Percentiles rank a stretch among this genome's conserved stretches.
These are phyloP conservation scores for Octopus sinensis DNA, from an alignment of 1,140 invertebrate genomes.

Conservation along the genomic window DNA sequence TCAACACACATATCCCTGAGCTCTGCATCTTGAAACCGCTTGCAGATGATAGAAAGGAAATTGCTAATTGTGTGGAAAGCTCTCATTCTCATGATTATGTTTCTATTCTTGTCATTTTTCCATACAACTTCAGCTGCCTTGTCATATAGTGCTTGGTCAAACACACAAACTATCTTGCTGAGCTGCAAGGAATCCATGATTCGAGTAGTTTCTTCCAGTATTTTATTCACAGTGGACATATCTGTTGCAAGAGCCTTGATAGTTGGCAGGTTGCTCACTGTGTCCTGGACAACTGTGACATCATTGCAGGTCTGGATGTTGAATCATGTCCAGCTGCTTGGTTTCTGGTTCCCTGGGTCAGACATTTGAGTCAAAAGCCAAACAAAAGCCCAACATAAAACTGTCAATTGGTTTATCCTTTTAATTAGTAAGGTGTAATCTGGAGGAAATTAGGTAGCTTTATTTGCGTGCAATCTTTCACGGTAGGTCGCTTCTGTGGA, in stretches of 20 bases:
- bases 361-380: too few species aligned
- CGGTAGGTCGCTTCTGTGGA: too few species aligned
- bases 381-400: too few species aligned
- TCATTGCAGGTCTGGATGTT: slow-evolving; percentile 14
- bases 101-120: slow-evolving; percentile 7
- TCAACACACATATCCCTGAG: slow-evolving; percentile 24
- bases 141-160: slow-evolving; percentile 15
- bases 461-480: too few species aligned
- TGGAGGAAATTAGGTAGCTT: too few species aligned
- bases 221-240: slow-evolving; percentile 16
- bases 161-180: too few species aligned
- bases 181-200: background rate
- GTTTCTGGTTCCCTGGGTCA: background rate
- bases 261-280: slow-evolving; percentile 14
- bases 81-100: slow-evolving; percentile 23
- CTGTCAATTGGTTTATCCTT: too few species aligned
- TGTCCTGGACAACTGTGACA: background rate
- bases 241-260: slow-evolving; percentile 21
- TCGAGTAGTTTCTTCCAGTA: background rate
- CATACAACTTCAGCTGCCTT: too few species aligned
- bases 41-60: slow-evolving; percentile 26
- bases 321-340: slow-evolving; percentile 11
- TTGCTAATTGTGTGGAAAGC: slow-evolving; percentile 26
- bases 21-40: slow-evolving; percentile 29
- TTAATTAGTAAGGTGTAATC: too few species aligned